Evolutionary conservation across 2,888 invertebrate genomes (phyloP).

Genomic region (Alviniconcha strummeri): DNA sequence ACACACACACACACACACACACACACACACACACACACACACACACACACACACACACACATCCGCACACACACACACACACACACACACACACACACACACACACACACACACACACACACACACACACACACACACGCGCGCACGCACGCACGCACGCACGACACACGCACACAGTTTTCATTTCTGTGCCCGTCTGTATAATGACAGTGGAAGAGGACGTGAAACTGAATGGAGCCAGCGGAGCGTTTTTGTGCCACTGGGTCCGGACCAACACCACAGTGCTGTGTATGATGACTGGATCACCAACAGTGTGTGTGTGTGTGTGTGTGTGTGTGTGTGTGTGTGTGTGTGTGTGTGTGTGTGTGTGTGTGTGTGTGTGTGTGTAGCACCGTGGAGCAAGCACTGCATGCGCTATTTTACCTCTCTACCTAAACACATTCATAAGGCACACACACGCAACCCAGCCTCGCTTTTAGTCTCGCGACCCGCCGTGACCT

Average conservation of each 20-base stretch:
- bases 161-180: too few relatives aligned
- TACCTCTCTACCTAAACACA: background rate
- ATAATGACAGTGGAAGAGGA: background rate
- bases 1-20: too few relatives aligned
- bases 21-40: too few relatives aligned
- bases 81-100: too few relatives aligned
- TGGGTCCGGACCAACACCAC: background rate
- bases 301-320: background rate
- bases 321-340: background rate
- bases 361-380: background rate
- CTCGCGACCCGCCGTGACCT: too few relatives aligned
- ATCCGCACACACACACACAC: too few relatives aligned
- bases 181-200: too few relatives aligned
- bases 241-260: background rate
- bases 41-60: too few relatives aligned
- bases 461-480: background rate
- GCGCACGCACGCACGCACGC: too few relatives aligned
- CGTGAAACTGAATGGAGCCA: background rate
- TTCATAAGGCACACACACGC: background rate
- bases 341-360: background rate
- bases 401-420: background rate
- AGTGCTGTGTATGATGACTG: background rate
- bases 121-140: too few relatives aligned
- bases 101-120: too few relatives aligned
- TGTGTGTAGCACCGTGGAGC: background rate